Evolutionary conservation across 2,113 vertebrate genomes (phyloP).

Genomic region (Prinia subflava): DNA sequence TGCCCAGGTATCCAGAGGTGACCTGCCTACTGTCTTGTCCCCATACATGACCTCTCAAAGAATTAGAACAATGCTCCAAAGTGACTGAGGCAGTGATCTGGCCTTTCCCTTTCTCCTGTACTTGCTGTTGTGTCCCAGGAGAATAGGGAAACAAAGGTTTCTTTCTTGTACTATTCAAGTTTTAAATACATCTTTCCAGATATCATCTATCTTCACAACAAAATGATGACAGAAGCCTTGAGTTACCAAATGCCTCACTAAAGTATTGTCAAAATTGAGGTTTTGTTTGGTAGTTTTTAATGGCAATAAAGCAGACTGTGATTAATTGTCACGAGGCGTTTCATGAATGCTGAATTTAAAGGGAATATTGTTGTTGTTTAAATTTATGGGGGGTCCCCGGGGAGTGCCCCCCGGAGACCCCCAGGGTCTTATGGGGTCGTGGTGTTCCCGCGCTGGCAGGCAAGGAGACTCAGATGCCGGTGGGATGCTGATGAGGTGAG

Average conservation of each 20-base stretch:
- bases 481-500: too few relatives aligned
- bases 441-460: too few relatives aligned
- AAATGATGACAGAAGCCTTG: not conserved
- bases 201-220: not conserved
- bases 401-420: too few relatives aligned
- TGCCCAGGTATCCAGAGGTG: not conserved
- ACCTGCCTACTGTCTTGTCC: not conserved
- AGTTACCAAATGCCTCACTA: not conserved
- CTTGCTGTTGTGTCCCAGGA: not conserved
- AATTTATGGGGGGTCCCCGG: too few relatives aligned
- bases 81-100: not conserved
- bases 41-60: not conserved
- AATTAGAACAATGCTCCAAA: not conserved
- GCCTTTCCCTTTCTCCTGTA: not conserved
- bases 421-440: too few relatives aligned
- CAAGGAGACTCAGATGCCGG: too few relatives aligned
- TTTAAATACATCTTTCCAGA: not conserved
- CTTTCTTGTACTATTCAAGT: not conserved
- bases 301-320: not conserved
- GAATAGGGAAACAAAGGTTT: not conserved
- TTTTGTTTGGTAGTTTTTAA: not conserved
- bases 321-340: rapidly evolving
- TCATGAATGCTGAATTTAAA: not conserved
- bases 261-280: not conserved
- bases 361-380: too few relatives aligned